phyloP scores from a whole-genome alignment of 2,113 vertebrate species.

The Lamprologus tigripictilis region DNA sequence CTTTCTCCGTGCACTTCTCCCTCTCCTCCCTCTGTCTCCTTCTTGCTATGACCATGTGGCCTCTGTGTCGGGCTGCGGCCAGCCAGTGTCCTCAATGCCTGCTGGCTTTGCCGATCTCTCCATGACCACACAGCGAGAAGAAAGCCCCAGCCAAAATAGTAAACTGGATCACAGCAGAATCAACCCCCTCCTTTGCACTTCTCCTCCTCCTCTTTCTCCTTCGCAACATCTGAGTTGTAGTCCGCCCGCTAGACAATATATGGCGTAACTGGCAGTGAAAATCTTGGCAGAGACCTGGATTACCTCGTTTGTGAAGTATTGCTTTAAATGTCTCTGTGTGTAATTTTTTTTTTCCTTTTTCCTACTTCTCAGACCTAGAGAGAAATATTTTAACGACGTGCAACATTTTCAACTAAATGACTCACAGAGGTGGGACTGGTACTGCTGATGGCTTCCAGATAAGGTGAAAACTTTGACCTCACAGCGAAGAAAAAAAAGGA shows the following conservation, averaged over 20 bases:
- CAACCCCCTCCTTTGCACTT: neutral
- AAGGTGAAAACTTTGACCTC: constrained; percentile 69
- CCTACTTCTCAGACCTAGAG: neutral
- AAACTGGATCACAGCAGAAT: constrained; percentile 59
- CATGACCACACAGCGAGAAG: constrained; percentile 69
- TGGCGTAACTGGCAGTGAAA: constrained; percentile 44
- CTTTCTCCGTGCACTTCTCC: neutral
- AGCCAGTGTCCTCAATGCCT: constrained; percentile 44
- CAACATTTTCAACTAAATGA: constrained; percentile 59
- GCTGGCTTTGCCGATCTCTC: constrained; percentile 29
- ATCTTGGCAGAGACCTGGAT: constrained; percentile 51
- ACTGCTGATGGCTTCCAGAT: constrained; percentile 69
- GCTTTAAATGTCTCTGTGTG: constrained; percentile 26
- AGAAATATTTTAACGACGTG: constrained; percentile 45
- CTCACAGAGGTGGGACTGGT: constrained; percentile 63
- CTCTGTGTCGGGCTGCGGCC: constrained; percentile 43
- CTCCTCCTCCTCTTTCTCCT: neutral
- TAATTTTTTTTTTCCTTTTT: neutral
- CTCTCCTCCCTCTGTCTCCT: neutral
- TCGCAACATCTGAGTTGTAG: constrained; percentile 45
- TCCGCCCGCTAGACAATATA: constrained; percentile 47
- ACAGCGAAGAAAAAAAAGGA: constrained; percentile 31
- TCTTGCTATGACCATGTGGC: constrained; percentile 35
- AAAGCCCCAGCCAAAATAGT: constrained; percentile 63
- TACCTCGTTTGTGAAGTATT: constrained; percentile 54